Base-by-base conservation (phyloP, 2,113 vertebrate species). In the Psophia crepitans region DNA sequence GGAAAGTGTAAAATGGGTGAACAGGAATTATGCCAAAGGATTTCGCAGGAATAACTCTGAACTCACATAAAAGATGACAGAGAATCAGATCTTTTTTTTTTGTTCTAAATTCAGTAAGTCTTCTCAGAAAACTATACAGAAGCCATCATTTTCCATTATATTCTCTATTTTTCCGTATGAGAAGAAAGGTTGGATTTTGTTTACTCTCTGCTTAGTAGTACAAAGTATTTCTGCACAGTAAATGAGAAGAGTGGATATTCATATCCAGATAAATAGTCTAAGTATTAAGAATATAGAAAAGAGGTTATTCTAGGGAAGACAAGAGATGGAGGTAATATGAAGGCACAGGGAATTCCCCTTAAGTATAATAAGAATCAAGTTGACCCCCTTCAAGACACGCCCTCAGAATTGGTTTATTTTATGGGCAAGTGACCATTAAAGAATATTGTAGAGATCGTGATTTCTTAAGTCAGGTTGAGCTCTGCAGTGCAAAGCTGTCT, bases 1-100 rank as follows among this genome's bases (percentile, higher is more conserved):
- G 71, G 74, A 96, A 97, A 93, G 88, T 68, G 90, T 95, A 73
- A 93, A 93, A 93, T 71, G 61, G 68, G 39, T 85, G 82, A 97
- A 88, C 58, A 93, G 81, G 66, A 97, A 79, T 82, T 83, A 77
- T 75, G 85, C 96, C 96, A 97, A 93, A 80, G 85, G 68, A 43
- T 84, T 96, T 88, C 74, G 79, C 64, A 87, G 58, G 56, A 95
- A 87, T 78, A 95, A 80, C 27, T 84, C 83, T 41, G 39, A 87
- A 83, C 43, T 79, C 41, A 43, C 56, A 73, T 43, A 80, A 85
- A 96, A 92, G 53, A 78, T 22, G 74, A 88, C 65, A 75, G 44
- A 74, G 37, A 93, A 92, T 79, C 89, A 80, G 46, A 70, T 26
- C 15, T 41, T 86, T 77, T 41, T 86, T 77, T 85, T 87, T 73